Percentiles rank a stretch among this genome's conserved stretches.
phyloP scores from a whole-genome alignment of 2,113 vertebrate genomes.

The Festucalex cinctus region DNA sequence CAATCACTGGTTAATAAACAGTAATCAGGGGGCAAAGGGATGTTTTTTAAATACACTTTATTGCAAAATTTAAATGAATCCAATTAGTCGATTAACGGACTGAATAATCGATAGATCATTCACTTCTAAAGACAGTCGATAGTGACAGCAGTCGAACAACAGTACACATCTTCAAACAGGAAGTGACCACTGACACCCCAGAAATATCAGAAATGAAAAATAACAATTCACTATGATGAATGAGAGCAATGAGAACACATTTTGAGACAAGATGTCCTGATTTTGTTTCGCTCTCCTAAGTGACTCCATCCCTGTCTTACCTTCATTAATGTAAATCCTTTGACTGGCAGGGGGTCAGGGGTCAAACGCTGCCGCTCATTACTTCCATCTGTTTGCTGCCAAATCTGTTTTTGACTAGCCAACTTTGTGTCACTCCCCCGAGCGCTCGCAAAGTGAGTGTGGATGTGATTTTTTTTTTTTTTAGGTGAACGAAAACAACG shows the following conservation, averaged over 20 bases:
- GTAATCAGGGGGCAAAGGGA: no score
- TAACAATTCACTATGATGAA: neutral
- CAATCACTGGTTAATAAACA: no score
- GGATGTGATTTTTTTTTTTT: conserved; percentile 25
- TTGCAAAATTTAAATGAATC: no score
- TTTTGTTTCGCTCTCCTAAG: conserved; percentile 1
- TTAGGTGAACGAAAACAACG: conserved; percentile 20
- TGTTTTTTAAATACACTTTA: no score
- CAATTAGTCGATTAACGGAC: no score
- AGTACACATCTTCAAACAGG: no score
- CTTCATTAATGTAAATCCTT: conserved; percentile 31
- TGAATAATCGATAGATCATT: no score
- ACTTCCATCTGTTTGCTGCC: conserved; percentile 21
- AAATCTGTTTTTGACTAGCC: conserved; percentile 25
- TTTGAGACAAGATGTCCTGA: neutral
- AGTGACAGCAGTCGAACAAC: no score
- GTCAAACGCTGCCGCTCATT: conserved; percentile 41
- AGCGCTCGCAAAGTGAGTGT: conserved; percentile 16
- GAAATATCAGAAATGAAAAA: neutral
- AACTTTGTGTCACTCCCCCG: conserved; percentile 31
- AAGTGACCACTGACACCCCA: neutral
- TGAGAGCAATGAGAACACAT: neutral
- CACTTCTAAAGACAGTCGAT: no score
- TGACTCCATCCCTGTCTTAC: conserved; percentile 9
- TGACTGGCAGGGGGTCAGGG: conserved; percentile 7